Base-by-base conservation (phyloP, 2,113 vertebrate genomes). In the Ammodytes dubius region DNA sequence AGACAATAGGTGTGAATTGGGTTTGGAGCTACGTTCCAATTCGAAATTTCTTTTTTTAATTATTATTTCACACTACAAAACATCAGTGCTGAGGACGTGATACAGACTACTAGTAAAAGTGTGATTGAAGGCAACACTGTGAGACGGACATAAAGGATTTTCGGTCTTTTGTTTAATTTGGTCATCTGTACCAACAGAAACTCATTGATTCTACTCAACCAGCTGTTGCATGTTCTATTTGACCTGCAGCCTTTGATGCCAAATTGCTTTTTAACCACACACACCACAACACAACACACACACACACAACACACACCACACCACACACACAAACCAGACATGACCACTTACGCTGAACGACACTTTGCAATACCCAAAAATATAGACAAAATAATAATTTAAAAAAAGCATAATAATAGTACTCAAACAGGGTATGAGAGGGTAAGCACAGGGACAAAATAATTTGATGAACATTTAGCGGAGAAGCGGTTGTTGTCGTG, bases 171-270 rank as follows among this genome's bases (percentile, higher is more conserved):
- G 9, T 49, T 46, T 70, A n/a, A 77, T 14, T 69, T 61, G 39
- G n/a, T 60, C 42, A 49, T 76, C 58, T 7, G 56, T 40, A 13
- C 17, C 46, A 69, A 19, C 6, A 8, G 47, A 67, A 45, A 58
- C 40, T 1, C 43, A 58, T 27, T 67, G 63, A 49, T 58, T 67
- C 74, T n/a, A 67, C 49, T 49, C 54, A 37, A 60, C 39, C 45
- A 49, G 45, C 75, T 61, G 13, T 35, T 65, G 7, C 45, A 46
- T 46, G 10, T 46, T 8, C 45, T 17, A 67, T 58, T 37, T 9
- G n/a, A 27, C 27, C 53, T 65, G 40, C 50, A 10, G 50, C 50
- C 37, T 60, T 60, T 42, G 35, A 17, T 9, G 58, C 6, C 13
- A 14, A 37, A 59, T 17, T 7, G 17, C 39, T 40, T 7, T 7